phyloP scores from a whole-genome alignment of 2,113 vertebrate genomes.

The Chitala chitala region DNA sequence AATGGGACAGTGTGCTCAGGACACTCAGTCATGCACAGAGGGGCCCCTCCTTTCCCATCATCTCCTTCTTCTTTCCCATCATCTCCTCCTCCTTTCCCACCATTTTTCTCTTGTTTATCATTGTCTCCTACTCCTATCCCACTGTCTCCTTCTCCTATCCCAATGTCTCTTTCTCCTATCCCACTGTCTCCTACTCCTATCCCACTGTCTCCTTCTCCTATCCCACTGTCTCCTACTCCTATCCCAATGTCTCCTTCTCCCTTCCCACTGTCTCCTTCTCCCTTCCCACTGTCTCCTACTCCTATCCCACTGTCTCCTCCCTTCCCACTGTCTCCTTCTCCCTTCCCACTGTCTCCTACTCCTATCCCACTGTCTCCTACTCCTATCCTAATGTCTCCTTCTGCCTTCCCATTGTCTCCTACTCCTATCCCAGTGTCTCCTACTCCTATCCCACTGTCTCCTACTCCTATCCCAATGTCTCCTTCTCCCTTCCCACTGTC shows the following conservation, averaged over 20 bases:
- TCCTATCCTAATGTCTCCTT: slow-evolving; percentile 17
- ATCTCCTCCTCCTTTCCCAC: not conserved
- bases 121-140: not conserved
- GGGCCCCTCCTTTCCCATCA: not conserved
- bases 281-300: not conserved
- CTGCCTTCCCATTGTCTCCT: not conserved
- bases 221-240: too few species aligned
- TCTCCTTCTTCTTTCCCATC: too few species aligned
- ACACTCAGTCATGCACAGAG: slow-evolving; percentile 8
- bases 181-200: not conserved
- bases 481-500: slow-evolving; percentile 35
- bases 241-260: slow-evolving; percentile 37
- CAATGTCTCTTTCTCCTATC: too few species aligned
- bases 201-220: slow-evolving; percentile 35
- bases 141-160: slow-evolving; percentile 38
- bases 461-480: slow-evolving; percentile 11
- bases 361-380: slow-evolving; percentile 32
- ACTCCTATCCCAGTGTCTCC: slow-evolving; percentile 29
- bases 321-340: slow-evolving; percentile 32
- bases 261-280: too few species aligned
- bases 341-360: too few species aligned
- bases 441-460: too few species aligned
- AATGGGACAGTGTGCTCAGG: slow-evolving; percentile 22
- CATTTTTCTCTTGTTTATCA: slow-evolving; percentile 39
- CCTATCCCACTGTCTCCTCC: too few species aligned